Evolutionary conservation across 2,113 vertebrate species (phyloP).

Genomic region (Carettochelys insculpta): DNA sequence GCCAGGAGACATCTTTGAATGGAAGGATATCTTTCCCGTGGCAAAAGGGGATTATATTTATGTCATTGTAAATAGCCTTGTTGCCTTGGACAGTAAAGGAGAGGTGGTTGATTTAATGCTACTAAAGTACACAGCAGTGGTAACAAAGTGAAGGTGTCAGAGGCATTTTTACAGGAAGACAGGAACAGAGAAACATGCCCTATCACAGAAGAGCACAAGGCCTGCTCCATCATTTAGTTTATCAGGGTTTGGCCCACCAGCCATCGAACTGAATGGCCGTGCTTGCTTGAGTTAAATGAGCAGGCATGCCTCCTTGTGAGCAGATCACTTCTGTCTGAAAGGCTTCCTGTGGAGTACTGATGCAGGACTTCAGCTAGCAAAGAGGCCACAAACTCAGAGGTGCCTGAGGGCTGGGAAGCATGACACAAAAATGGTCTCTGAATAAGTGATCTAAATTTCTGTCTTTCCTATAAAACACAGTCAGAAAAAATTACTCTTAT

Average conservation of each 20-base stretch:
- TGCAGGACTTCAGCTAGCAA: not conserved
- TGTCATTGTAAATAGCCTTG: not conserved
- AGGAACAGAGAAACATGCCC: not conserved
- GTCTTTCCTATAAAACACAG: conserved; percentile 38
- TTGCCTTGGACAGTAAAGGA: not conserved
- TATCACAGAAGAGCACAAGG: not conserved
- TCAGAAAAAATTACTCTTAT: conserved; percentile 4
- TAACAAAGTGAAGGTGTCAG: not conserved
- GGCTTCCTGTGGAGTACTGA: conserved; percentile 7
- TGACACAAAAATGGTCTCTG: not conserved
- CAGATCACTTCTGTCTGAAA: conserved; percentile 22
- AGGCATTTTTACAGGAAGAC: not conserved
- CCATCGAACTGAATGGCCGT: not conserved
- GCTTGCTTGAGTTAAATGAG: not conserved
- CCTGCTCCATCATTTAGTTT: not conserved
- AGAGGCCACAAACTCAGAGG: not conserved
- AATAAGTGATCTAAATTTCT: conserved; percentile 32
- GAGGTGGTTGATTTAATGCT: not conserved
- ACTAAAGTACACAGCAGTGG: not conserved
- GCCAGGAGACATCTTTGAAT: not conserved
- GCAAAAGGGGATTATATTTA: not conserved
- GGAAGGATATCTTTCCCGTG: too few relatives aligned
- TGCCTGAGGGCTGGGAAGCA: conserved; percentile 17
- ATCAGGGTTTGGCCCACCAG: not conserved
- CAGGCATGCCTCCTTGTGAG: conserved; percentile 28